Conservation (phyloP, 2,797 vertebrate genomes). For the Sebastes oblongus region DNA sequence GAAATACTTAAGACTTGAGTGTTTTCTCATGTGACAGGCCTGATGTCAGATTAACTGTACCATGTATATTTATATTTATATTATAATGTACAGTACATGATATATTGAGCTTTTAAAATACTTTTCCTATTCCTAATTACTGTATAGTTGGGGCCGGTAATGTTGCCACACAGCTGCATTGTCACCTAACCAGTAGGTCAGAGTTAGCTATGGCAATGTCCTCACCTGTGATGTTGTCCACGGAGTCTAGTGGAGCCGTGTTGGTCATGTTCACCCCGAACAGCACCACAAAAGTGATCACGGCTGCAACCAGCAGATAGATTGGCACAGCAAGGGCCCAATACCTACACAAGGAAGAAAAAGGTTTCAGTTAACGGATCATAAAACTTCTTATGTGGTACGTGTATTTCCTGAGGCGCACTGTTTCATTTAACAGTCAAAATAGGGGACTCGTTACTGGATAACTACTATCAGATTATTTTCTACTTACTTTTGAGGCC, state of each 20-base stretch:
- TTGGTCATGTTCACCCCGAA: slow-evolving; percentile 95
- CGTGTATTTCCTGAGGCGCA: rapidly evolving
- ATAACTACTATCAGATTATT: neutral
- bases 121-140: neutral
- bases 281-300: slow-evolving; percentile 81
- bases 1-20: neutral
- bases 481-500: slow-evolving; percentile 95
- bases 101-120: neutral
- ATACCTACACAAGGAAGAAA: slow-evolving; percentile 81
- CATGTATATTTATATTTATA: neutral
- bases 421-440: neutral
- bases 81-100: neutral
- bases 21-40: neutral
- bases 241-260: slow-evolving; percentile 89
- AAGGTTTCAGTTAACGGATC: neutral
- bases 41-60: neutral
- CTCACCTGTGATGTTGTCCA: slow-evolving; percentile 92
- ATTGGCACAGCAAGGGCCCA: slow-evolving; percentile 92
- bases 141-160: too few species aligned
- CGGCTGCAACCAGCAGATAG: slow-evolving; percentile 88
- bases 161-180: neutral
- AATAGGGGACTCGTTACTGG: rapidly evolving
- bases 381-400: neutral
- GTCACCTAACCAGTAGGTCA: neutral
- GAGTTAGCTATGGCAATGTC: neutral